These are phyloP conservation scores for Abramis brama DNA, from an alignment of 2,113 vertebrate genomes.

Conservation along the genomic window DNA sequence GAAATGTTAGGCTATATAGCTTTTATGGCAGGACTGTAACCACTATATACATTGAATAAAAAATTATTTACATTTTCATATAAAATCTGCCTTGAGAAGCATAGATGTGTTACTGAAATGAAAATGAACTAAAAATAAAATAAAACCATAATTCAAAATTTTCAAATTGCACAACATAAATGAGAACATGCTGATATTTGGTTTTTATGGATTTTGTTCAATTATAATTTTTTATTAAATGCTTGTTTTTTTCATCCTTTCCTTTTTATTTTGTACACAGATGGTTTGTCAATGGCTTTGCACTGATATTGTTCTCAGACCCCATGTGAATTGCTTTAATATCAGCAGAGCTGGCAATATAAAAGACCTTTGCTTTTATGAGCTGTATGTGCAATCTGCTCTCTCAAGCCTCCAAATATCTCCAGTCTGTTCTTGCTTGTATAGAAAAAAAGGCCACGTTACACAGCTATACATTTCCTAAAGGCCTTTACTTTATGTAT, in stretches of 20 bases:
- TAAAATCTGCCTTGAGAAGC: too few species aligned
- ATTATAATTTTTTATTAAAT: slow-evolving; percentile 8
- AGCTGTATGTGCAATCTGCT: neutral
- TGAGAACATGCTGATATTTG: neutral
- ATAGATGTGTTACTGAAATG: too few species aligned
- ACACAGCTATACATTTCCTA: neutral
- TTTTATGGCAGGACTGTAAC: neutral
- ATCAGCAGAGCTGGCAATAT: slow-evolving; percentile 20
- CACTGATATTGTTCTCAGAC: slow-evolving; percentile 42
- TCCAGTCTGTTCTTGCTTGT: slow-evolving; percentile 15
- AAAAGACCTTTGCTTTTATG: slow-evolving; percentile 15
- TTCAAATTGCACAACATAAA: neutral
- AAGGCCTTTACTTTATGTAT: neutral
- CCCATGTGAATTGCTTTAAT: slow-evolving; percentile 45
- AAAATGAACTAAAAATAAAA: too few species aligned
- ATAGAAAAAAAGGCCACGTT: neutral
- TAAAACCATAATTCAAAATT: too few species aligned
- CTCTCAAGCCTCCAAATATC: slow-evolving; percentile 20
- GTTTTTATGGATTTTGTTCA: neutral
- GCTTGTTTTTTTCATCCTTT: slow-evolving; percentile 25
- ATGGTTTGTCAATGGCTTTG: slow-evolving; percentile 74
- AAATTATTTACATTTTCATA: too few species aligned
- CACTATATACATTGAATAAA: neutral
- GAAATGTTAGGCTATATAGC: too few species aligned
- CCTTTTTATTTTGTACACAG: slow-evolving; percentile 1